These are phyloP conservation scores for Caenorhabditis japonica DNA, from an alignment of 2,888 invertebrate genomes.

Conservation along the genomic window DNA sequence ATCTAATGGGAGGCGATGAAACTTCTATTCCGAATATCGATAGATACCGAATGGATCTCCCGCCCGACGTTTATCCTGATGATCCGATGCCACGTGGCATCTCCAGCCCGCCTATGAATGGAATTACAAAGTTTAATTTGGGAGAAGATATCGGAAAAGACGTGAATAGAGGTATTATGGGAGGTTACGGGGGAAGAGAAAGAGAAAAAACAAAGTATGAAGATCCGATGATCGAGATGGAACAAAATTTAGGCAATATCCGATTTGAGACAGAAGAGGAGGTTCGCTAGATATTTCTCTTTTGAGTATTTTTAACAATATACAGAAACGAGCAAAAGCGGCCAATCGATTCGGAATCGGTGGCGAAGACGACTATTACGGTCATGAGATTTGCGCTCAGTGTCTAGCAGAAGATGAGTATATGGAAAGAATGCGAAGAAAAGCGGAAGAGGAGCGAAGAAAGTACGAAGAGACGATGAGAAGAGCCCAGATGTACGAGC, in stretches of 20 bases:
- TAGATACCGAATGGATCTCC: constrained; percentile 55
- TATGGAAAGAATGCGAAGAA: constrained; percentile 50
- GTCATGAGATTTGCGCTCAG: constrained; percentile 64
- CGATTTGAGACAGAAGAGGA: constrained; percentile 40
- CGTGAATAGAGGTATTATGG: constrained; percentile 48
- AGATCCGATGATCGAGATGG: constrained; percentile 38
- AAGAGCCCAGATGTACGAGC: constrained; percentile 51
- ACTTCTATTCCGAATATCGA: constrained; percentile 39
- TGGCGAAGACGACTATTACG: constrained; percentile 34
- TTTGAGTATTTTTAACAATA: too few relatives aligned
- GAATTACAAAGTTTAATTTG: constrained; percentile 28
- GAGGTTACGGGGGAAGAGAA: constrained; percentile 24
- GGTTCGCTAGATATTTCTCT: constrained; percentile 1
- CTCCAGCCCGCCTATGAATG: constrained; percentile 35
- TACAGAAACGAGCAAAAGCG: constrained; percentile 6
- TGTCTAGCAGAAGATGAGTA: constrained; percentile 64
- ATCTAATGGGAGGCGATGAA: constrained; percentile 39
- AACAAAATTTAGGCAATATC: constrained; percentile 47
- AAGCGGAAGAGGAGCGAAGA: constrained; percentile 44
- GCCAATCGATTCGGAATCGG: constrained; percentile 1
- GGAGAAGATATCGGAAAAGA: constrained; percentile 46
- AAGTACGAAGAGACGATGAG: constrained; percentile 55
- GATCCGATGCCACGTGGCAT: constrained; percentile 52
- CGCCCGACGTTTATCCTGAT: constrained; percentile 46
- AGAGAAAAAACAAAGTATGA: constrained; percentile 9